These are phyloP conservation scores for Saccopteryx leptura DNA, from an alignment of 2,113 vertebrate species.

Conservation along the genomic window DNA sequence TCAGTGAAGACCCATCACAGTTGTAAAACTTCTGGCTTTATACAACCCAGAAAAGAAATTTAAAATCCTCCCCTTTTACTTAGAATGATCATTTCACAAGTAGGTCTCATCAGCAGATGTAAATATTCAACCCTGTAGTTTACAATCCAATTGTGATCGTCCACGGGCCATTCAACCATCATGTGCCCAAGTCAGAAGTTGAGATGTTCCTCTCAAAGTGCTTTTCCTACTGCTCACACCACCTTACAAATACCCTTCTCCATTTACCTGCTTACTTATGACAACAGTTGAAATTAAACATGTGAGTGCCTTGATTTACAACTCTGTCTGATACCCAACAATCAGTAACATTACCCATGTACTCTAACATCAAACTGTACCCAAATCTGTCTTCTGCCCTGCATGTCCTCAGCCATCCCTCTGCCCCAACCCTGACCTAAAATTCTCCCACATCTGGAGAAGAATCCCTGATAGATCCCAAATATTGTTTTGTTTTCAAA, in stretches of 20 bases:
- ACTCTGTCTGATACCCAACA: neutral
- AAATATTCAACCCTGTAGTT: neutral
- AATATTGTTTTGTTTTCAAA: neutral
- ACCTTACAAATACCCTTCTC: neutral
- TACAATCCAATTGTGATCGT: neutral
- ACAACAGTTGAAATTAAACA: neutral
- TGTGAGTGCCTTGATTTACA: neutral
- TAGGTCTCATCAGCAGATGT: neutral
- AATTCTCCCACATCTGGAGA: neutral
- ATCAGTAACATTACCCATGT: neutral
- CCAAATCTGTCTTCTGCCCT: neutral
- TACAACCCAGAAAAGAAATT: neutral
- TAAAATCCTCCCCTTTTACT: neutral
- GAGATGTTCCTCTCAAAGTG: neutral
- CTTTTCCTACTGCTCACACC: neutral
- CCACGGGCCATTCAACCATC: neutral
- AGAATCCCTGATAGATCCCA: neutral
- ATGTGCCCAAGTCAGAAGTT: neutral
- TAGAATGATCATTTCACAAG: neutral
- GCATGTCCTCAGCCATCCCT: neutral
- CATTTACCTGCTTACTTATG: neutral
- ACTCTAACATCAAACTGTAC: neutral
- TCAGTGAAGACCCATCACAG: neutral
- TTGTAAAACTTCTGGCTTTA: neutral
- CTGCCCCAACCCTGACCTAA: too few species aligned